Conservation (phyloP, 2,113 vertebrate species). For the Callionymus lyra region DNA sequence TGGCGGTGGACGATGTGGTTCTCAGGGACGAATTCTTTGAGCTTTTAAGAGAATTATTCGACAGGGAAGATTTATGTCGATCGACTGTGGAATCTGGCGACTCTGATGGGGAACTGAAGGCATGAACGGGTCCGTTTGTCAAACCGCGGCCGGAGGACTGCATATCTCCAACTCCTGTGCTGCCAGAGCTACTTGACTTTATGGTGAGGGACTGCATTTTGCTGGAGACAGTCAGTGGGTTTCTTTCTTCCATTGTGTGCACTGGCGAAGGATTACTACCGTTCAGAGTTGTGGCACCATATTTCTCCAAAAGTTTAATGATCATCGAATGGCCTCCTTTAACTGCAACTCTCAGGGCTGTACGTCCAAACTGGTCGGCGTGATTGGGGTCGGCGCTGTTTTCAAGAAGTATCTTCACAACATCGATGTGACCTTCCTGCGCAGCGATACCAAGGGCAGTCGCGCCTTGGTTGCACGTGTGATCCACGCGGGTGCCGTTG, state of each 20-base stretch:
- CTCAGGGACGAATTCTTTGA: slow-evolving; percentile 94
- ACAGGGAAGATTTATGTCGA: slow-evolving; percentile 88
- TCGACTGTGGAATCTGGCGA: slow-evolving; percentile 94
- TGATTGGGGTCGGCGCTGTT: slow-evolving; percentile 92
- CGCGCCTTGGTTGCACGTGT: slow-evolving; percentile 94
- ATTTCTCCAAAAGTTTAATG: slow-evolving; percentile 89
- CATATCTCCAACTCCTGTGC: slow-evolving; percentile 81
- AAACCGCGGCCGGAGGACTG: slow-evolving; percentile 77
- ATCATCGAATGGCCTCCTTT: slow-evolving; percentile 90
- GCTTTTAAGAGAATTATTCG: slow-evolving; percentile 93
- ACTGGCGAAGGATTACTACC: slow-evolving; percentile 90
- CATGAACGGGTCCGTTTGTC: slow-evolving; percentile 83
- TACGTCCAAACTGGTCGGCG: slow-evolving; percentile 93
- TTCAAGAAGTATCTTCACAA: slow-evolving; percentile 86
- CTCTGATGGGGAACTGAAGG: slow-evolving; percentile 92
- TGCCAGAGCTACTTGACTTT: slow-evolving; percentile 92
- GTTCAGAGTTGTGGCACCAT: slow-evolving; percentile 82
- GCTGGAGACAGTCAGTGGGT: slow-evolving; percentile 70
- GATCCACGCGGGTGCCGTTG: slow-evolving; percentile 81
- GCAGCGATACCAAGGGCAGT: slow-evolving; percentile 95
- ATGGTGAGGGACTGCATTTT: slow-evolving; percentile 89
- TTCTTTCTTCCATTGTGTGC: slow-evolving; percentile 90
- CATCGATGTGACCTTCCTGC: slow-evolving; percentile 95
- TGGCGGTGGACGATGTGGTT: slow-evolving; percentile 90
- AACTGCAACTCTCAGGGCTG: slow-evolving; percentile 94